Conservation (phyloP, 1,140 invertebrate species). For the Cydia strobilella region DNA sequence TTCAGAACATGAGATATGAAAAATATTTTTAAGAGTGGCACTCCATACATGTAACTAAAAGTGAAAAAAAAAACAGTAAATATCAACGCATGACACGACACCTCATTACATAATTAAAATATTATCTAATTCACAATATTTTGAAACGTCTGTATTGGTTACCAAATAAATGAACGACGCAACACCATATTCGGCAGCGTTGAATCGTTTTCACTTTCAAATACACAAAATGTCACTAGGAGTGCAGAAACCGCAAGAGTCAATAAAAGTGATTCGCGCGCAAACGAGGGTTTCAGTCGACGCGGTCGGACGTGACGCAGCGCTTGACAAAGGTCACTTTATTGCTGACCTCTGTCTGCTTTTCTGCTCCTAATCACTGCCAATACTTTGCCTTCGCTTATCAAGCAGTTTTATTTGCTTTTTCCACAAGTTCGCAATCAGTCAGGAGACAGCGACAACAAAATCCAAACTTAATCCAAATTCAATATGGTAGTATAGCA, state of each 20-base stretch:
- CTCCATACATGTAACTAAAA: too few relatives aligned
- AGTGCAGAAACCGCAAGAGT: slow-evolving; percentile 71
- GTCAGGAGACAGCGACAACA: neutral
- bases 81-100: too few relatives aligned
- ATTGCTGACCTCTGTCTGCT: slow-evolving; percentile 76
- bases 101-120: too few relatives aligned
- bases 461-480: neutral
- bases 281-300: slow-evolving; percentile 62
- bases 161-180: too few relatives aligned
- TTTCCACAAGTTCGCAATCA: slow-evolving; percentile 6
- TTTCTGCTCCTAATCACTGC: slow-evolving; percentile 65
- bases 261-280: slow-evolving; percentile 69
- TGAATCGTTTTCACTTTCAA: slow-evolving; percentile 64
- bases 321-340: slow-evolving; percentile 74
- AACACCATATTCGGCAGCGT: slow-evolving; percentile 33
- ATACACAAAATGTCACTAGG: slow-evolving; percentile 64
- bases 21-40: too few relatives aligned
- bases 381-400: slow-evolving; percentile 54
- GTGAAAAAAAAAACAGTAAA: too few relatives aligned
- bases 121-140: too few relatives aligned
- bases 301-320: slow-evolving; percentile 70
- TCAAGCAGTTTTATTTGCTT: slow-evolving; percentile 33
- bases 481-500: neutral
- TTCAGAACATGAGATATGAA: too few relatives aligned
- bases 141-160: too few relatives aligned